Conservation (phyloP, 2,888 invertebrate species). For the Protodeltote pygarga region DNA sequence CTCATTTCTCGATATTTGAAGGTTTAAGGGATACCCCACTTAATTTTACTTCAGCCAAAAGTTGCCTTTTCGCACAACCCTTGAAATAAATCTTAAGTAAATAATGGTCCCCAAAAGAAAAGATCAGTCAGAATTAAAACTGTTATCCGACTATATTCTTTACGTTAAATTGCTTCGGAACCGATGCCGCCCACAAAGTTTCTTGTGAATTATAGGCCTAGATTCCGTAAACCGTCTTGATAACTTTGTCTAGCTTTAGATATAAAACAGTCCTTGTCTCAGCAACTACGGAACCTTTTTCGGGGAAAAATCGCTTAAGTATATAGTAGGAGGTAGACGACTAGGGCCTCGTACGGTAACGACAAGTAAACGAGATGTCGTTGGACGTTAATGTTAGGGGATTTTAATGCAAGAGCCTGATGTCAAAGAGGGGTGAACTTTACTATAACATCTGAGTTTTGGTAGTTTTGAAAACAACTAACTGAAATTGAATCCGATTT, state of each 20-base stretch:
- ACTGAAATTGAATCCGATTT: not conserved
- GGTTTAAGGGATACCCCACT: constrained; percentile 7
- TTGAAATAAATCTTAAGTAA: constrained; percentile 41
- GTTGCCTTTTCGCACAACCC: constrained; percentile 20
- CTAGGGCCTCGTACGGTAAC: constrained; percentile 6
- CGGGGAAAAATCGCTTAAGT: not conserved
- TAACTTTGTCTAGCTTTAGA: not conserved
- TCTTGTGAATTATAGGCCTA: constrained; percentile 9
- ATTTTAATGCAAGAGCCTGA: constrained; percentile 13
- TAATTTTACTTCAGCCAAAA: constrained; percentile 23
- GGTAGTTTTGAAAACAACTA: not conserved
- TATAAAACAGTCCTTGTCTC: not conserved
- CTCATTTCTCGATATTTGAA: constrained; percentile 27
- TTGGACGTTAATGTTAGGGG: constrained; percentile 14
- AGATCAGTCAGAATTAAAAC: constrained; percentile 37
- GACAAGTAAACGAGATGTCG: constrained; percentile 33
- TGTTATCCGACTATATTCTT: constrained; percentile 33
- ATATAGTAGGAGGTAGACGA: not conserved
- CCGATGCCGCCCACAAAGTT: constrained; percentile 4
- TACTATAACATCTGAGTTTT: constrained; percentile 8
- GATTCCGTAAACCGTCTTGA: constrained; percentile 3
- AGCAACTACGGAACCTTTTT: not conserved
- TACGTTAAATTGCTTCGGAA: constrained; percentile 32
- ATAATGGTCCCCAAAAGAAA: constrained; percentile 29
- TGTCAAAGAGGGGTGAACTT: constrained; percentile 7